Conservation (phyloP, 2,888 invertebrate species). For the Catocala fraxini region DNA sequence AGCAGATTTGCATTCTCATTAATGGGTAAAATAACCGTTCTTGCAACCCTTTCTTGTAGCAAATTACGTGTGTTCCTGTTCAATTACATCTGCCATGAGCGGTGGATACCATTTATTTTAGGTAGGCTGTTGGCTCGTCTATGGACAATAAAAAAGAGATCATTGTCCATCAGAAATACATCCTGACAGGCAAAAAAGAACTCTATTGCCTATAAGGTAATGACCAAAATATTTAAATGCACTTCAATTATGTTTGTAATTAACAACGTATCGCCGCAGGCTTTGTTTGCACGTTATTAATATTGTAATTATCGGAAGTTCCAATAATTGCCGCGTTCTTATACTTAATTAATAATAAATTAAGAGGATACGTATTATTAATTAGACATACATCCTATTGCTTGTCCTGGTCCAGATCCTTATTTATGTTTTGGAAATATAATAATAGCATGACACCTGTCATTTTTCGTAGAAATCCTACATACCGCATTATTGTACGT, state of each 20-base stretch:
- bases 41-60: too few species aligned
- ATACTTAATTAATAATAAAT: too few species aligned
- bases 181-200: too few species aligned
- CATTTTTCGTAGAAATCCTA: conserved; percentile 2
- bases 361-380: conserved; percentile 1
- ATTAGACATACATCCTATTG: conserved; percentile 32
- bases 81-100: too few species aligned
- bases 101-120: too few species aligned
- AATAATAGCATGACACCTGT: conserved; percentile 19
- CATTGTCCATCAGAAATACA: too few species aligned
- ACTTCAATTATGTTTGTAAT: conserved; percentile 3
- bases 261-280: conserved; percentile 15
- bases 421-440: conserved; percentile 27
- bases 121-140: too few species aligned
- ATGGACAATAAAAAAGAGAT: too few species aligned
- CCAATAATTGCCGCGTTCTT: conserved; percentile 1
- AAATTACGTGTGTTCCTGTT: too few species aligned
- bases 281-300: conserved; percentile 5
- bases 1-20: too few species aligned
- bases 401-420: conserved; percentile 41
- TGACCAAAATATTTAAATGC: neutral
- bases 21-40: too few species aligned
- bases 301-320: conserved; percentile 23
- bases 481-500: conserved; percentile 1
- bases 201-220: too few species aligned